These are phyloP conservation scores for Melinaea marsaeus DNA, from an alignment of 2,888 invertebrate species.

Conservation along the genomic window DNA sequence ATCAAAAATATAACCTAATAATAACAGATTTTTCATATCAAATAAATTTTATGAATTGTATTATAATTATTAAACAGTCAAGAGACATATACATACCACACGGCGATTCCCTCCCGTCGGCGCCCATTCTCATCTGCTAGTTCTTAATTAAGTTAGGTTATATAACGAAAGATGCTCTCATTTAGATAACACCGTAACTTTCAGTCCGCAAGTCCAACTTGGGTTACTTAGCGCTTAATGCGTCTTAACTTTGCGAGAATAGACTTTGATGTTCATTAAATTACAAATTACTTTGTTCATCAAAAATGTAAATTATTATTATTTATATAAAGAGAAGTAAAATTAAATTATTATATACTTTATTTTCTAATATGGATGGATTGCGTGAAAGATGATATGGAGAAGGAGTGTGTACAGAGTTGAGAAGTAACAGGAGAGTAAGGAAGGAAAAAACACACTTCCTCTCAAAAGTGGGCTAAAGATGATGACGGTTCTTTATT, in stretches of 20 bases:
- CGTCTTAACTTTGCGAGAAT: constrained; percentile 24
- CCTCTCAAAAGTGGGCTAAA: too few relatives aligned
- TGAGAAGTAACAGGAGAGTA: too few relatives aligned
- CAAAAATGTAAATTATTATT: not conserved
- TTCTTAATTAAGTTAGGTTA: constrained; percentile 80
- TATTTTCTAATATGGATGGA: too few relatives aligned
- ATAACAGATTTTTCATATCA: not conserved
- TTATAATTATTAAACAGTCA: not conserved
- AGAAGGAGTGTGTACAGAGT: too few relatives aligned
- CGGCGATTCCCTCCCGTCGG: constrained; percentile 56
- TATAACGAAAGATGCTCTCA: constrained; percentile 79
- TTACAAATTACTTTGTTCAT: not conserved
- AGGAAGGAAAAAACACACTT: too few relatives aligned
- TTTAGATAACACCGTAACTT: constrained; percentile 78
- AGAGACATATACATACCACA: constrained; percentile 46
- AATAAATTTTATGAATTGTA: not conserved
- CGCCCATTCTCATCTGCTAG: constrained; percentile 77
- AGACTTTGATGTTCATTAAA: constrained; percentile 2
- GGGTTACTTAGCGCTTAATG: constrained; percentile 59
- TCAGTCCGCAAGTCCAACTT: constrained; percentile 64
- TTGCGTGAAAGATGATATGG: too few relatives aligned
- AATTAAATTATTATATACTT: too few relatives aligned
- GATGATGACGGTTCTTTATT: too few relatives aligned
- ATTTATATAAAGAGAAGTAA: not conserved
- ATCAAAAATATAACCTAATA: not conserved